Evolutionary conservation across 2,113 vertebrate species (phyloP).

Genomic region (Tamias sibiricus): DNA sequence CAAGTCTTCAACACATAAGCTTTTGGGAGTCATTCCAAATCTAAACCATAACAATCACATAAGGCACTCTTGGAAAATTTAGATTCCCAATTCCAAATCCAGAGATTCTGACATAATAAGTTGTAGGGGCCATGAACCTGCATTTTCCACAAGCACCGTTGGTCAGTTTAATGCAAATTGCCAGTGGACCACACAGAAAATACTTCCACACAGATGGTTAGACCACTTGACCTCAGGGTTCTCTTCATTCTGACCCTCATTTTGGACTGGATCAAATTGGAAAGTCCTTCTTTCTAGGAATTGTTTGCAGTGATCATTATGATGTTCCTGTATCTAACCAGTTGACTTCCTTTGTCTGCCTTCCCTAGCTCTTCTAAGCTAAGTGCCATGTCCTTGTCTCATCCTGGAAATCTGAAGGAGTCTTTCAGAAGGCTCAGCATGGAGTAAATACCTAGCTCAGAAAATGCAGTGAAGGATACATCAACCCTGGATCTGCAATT

Average conservation of each 20-base stretch:
- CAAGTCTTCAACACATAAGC: too few species aligned
- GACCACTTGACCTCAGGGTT: neutral
- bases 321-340: neutral
- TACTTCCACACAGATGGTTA: neutral
- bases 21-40: too few species aligned
- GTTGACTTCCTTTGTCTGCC: neutral
- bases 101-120: neutral
- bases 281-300: neutral
- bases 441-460: neutral
- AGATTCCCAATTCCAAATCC: neutral
- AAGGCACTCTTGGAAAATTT: constrained; percentile 8
- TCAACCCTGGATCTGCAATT: neutral
- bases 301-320: accelerated
- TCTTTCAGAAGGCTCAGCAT: neutral
- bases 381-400: neutral
- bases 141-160: neutral
- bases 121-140: neutral
- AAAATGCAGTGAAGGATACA: neutral
- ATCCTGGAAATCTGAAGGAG: neutral
- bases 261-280: neutral
- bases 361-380: neutral
- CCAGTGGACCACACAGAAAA: neutral
- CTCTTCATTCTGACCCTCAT: neutral
- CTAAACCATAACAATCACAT: neutral
- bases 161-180: neutral